A percentile compares a stretch with the other conserved stretches of the same genome.
phyloP scores from a whole-genome alignment of 2,888 invertebrate species.

The Gibbula magus region DNA sequence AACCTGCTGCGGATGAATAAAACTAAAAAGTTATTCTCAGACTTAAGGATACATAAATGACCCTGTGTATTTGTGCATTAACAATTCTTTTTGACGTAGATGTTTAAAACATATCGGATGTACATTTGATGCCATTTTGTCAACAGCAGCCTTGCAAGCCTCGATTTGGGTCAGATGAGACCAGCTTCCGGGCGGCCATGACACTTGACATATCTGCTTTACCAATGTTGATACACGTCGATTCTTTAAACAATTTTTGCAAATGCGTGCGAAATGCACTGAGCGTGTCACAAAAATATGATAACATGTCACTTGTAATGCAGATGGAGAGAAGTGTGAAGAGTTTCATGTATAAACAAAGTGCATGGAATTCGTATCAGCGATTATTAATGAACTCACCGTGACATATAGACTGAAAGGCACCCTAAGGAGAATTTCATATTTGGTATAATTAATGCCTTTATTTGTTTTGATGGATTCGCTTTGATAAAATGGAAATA shows the following conservation, averaged over 20 bases:
- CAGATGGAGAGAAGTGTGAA: neutral
- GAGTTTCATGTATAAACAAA: too few species aligned
- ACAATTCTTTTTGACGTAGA: neutral
- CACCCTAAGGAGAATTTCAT: too few species aligned
- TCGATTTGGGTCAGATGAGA: neutral
- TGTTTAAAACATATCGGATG: neutral
- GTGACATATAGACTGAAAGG: too few species aligned
- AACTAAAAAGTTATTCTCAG: too few species aligned
- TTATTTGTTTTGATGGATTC: too few species aligned
- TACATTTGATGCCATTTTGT: neutral
- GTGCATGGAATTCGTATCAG: too few species aligned
- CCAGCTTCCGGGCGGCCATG: constrained; percentile 14
- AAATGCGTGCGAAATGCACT: neutral
- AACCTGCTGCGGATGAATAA: too few species aligned
- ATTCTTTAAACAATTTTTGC: neutral
- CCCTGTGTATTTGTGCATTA: neutral
- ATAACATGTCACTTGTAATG: neutral
- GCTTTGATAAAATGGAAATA: too few species aligned
- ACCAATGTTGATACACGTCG: neutral
- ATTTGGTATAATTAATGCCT: too few species aligned
- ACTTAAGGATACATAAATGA: neutral
- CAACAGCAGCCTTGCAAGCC: neutral
- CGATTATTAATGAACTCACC: too few species aligned
- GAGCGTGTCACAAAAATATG: neutral
- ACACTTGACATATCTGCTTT: neutral